These are phyloP conservation scores for Podocnemis expansa DNA, from an alignment of 2,113 vertebrate species.

Conservation along the genomic window DNA sequence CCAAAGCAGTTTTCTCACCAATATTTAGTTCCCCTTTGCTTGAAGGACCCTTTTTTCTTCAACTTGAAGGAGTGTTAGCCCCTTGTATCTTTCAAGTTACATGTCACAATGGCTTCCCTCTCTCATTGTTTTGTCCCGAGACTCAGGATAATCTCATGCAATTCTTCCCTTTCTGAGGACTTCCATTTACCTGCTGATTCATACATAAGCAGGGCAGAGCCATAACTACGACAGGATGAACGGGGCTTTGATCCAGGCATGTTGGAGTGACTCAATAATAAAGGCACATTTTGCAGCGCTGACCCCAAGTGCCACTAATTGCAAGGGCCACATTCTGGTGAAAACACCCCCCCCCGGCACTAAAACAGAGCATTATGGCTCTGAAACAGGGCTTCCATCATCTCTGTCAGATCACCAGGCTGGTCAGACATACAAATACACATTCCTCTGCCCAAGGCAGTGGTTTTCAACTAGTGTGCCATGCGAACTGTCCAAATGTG, in stretches of 20 bases:
- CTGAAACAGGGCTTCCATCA: not conserved
- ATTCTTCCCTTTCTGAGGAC: not conserved
- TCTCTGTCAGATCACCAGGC: not conserved
- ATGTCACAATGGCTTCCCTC: not conserved
- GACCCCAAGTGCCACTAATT: too few species aligned
- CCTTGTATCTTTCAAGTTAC: too few species aligned
- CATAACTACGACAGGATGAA: too few species aligned
- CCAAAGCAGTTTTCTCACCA: not conserved
- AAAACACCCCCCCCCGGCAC: too few species aligned
- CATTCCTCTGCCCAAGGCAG: not conserved
- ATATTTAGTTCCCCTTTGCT: not conserved
- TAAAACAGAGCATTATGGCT: too few species aligned
- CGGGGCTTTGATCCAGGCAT: too few species aligned
- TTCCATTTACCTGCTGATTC: not conserved
- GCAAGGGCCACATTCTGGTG: too few species aligned
- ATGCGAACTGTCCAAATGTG: too few species aligned
- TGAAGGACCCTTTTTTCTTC: not conserved
- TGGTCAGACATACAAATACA: not conserved
- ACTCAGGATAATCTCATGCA: not conserved
- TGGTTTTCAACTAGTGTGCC: too few species aligned
- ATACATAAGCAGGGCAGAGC: not conserved
- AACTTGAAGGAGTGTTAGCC: not conserved
- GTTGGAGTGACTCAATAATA: too few species aligned
- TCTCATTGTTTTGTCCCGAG: not conserved
- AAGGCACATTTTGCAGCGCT: too few species aligned